Evolutionary conservation across 1,140 invertebrate genomes (phyloP), one percentile per base, ranked within the genome.

Genomic region (Bombus polaris): DNA sequence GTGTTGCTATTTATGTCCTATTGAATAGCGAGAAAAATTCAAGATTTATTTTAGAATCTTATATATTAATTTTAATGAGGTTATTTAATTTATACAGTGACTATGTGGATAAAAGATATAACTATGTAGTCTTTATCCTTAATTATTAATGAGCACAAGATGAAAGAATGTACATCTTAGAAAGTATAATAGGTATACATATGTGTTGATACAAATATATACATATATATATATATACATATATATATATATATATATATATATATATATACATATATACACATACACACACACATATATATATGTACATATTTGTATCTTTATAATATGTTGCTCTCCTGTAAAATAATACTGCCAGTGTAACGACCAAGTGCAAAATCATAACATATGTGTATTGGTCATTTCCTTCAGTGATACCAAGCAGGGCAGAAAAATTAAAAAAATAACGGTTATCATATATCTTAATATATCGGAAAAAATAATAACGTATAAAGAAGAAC

Each of bases 131-230:
- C 87, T 90, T 86, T 83, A 77, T 88, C 87, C 91, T 93, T 93
- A 93, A 93, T 57, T 79, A 87, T 92, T 92, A 93, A 93, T 93
- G 93, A 94, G 93, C 93, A 91, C 90, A 92, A 94, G 92, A 92
- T 92, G 92, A 94, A 92, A 88, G 93, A 87, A 92, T 91, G 88
- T 93, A 93, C 90, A 94, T 91, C 89, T 92, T 92, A 93, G 81
- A 91, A 93, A 92, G 89, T 88, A 92, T 86, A 89, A 80, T 91
- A 87, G 84, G 75, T 86, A 25, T 74, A 73, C n/a, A n/a, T 77
- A 62, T 75, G 62, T 57, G 37, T 77, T 59, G 62, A 44, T 81
- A 75, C 68, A 72, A 47, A 22, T 76, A 66, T 59, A 39, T 42
- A n/a, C 3, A 68, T 37, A 77, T 62, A 12, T 4, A 3, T 10